Conservation (phyloP, 2,797 vertebrate genomes). For the Sebastes melanostomus region DNA sequence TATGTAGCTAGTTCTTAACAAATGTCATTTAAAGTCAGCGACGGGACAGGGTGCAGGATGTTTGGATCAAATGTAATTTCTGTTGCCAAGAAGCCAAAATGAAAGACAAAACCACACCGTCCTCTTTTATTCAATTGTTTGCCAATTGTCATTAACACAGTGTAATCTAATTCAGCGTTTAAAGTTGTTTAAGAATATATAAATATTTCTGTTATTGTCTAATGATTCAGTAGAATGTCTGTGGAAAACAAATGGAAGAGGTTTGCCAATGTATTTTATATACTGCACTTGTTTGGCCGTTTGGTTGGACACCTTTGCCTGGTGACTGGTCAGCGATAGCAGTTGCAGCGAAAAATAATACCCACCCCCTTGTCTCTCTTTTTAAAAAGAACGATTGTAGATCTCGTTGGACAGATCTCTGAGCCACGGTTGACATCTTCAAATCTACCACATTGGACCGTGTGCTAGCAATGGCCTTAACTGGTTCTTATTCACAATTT, state of each 20-base stretch:
- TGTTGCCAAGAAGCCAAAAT: slow-evolving; percentile 67
- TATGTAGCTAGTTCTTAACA: slow-evolving; percentile 31
- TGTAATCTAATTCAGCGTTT: slow-evolving; percentile 66
- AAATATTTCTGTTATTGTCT: slow-evolving; percentile 61
- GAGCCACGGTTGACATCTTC: slow-evolving; percentile 66
- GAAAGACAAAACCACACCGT: slow-evolving; percentile 39
- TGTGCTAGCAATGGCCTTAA: slow-evolving; percentile 93
- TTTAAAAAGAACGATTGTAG: slow-evolving; percentile 71
- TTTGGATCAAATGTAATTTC: slow-evolving; percentile 41
- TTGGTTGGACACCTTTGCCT: slow-evolving; percentile 36
- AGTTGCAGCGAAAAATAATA: slow-evolving; percentile 24
- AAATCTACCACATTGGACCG: slow-evolving; percentile 67
- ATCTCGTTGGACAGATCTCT: slow-evolving; percentile 61
- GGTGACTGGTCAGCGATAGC: slow-evolving; percentile 39
- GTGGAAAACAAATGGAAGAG: slow-evolving; percentile 52
- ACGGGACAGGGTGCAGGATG: slow-evolving; percentile 16
- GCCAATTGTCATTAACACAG: slow-evolving; percentile 64
- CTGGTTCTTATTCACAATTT: slow-evolving; percentile 87
- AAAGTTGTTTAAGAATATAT: slow-evolving; percentile 66
- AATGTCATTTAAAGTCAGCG: slow-evolving; percentile 13
- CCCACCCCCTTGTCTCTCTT: slow-evolving; percentile 45
- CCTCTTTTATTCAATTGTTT: slow-evolving; percentile 51
- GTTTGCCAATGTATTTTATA: slow-evolving; percentile 77
- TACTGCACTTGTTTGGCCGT: slow-evolving; percentile 46
- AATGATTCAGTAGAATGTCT: slow-evolving; percentile 66